Conservation (phyloP, 2,797 vertebrate genomes). For the Schizopygopsis pylzovi region DNA sequence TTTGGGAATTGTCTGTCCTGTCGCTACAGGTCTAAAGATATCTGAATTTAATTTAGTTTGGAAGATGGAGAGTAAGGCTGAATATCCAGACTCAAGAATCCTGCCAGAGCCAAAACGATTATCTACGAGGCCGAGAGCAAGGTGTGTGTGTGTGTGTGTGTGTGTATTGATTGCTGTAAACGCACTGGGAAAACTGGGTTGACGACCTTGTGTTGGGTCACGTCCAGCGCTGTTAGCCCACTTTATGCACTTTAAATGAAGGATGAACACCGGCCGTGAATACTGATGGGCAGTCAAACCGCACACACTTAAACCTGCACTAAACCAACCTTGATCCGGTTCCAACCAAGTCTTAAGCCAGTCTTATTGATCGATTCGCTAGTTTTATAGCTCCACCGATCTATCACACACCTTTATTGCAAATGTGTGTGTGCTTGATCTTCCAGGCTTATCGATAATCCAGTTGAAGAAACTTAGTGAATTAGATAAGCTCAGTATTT, state of each 20-base stretch:
- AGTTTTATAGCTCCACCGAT: background rate
- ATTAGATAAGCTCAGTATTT: background rate
- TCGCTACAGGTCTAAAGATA: background rate
- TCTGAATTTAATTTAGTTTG: slow-evolving; percentile 26
- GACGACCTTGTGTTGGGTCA: slow-evolving; percentile 40
- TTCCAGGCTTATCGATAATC: slow-evolving; percentile 15
- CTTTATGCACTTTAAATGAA: slow-evolving; percentile 44
- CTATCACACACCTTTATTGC: slow-evolving; percentile 1
- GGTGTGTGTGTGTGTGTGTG: slow-evolving; percentile 20
- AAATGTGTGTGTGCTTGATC: background rate
- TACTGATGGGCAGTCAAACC: slow-evolving; percentile 8
- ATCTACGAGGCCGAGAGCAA: background rate
- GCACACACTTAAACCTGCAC: background rate
- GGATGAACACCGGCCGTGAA: no score
- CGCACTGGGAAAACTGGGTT: slow-evolving; percentile 27
- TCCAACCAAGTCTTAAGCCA: background rate
- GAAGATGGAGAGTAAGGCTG: background rate
- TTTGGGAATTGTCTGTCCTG: slow-evolving; percentile 9
- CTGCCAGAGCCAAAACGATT: background rate
- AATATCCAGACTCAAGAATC: slow-evolving; percentile 16
- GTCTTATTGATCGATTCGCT: background rate
- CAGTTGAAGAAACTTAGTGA: background rate
- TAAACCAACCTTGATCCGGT: slow-evolving; percentile 9
- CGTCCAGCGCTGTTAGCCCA: slow-evolving; percentile 30
- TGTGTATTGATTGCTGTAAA: slow-evolving; percentile 36